phyloP scores from a whole-genome alignment of 92 coral and sea anemone species.

The Umimayanthus kanabou region DNA sequence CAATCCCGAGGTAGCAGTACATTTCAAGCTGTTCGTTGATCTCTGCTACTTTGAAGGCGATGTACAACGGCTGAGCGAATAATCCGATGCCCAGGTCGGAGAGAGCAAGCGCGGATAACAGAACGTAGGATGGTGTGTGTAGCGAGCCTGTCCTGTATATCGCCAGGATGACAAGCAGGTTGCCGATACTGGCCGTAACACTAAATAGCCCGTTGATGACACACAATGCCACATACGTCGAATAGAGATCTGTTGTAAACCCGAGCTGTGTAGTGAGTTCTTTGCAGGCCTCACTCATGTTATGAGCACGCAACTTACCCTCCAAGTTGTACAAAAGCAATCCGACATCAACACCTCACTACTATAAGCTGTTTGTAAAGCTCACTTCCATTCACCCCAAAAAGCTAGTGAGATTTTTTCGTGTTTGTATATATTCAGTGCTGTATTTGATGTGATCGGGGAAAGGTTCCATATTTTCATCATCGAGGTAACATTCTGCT shows the following conservation, averaged over 20 bases:
- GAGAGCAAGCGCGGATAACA: slow-evolving; percentile 25
- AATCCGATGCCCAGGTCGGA: slow-evolving; percentile 25
- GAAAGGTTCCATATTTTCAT: neutral
- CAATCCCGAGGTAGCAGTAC: slow-evolving; percentile 21
- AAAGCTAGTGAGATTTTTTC: neutral
- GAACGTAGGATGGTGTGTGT: slow-evolving; percentile 35
- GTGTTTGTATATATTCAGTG: neutral
- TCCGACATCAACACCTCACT: neutral
- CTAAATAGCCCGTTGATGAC: slow-evolving; percentile 23
- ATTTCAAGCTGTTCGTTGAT: neutral
- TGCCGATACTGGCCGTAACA: slow-evolving; percentile 16
- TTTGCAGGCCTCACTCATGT: slow-evolving; percentile 3
- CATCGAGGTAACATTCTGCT: neutral
- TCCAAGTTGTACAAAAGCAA: neutral
- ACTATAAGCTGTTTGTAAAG: neutral
- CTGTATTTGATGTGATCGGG: neutral
- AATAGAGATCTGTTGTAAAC: slow-evolving; percentile 29
- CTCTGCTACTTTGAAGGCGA: slow-evolving; percentile 27
- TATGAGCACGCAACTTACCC: neutral
- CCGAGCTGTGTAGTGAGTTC: slow-evolving; percentile 24
- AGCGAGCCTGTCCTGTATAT: slow-evolving; percentile 16
- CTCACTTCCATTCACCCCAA: neutral
- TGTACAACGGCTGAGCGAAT: slow-evolving; percentile 34
- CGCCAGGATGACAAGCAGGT: slow-evolving; percentile 15
- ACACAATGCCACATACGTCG: slow-evolving; percentile 31